Evolutionary conservation across 2,888 invertebrate species (phyloP), one percentile per base, ranked within the genome.

Genomic region (Agrochola circellaris): DNA sequence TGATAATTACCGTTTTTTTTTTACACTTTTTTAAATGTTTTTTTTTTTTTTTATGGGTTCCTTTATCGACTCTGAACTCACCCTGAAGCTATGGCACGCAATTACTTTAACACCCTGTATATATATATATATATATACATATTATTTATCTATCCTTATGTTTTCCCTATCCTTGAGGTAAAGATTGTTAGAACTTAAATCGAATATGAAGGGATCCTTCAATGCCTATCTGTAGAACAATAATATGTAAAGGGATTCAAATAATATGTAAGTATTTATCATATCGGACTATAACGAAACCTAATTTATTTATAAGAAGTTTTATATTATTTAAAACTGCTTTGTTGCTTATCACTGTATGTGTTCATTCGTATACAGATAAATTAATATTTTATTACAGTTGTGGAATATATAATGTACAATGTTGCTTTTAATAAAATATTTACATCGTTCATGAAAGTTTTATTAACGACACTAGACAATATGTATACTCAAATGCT

Each of bases 321-420:
- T 66, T 54, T 77, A 69, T 69, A 56, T 73, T 58, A 38, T 72
- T 77, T 67, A 48, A 66, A 82, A 77, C 17, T n/a, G 62, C 73
- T 76, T 85, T 73, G 62, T 81, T 83, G 73, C 81, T 75, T 71
- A 26, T 75, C 81, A 83, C 75, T 79, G 70, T 75, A 79, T 79
- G 83, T 85, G 83, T 85, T 87, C 79, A 86, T 77, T 74, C 45
- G 84, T 87, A 79, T 81, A 79, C 83, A 85, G 69, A 77, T 69
- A 75, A 81, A 83, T 62, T 66, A 45, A 83, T 84, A 87, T 87
- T 85, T 85, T 87, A 87, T 74, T 83, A 84, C 82, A 85, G 79
- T 82, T 86, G 83, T 88, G 85, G 76, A 83, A 85, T 86, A 85
- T 88, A 75, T 88, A 60, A 87, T 89, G 87, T 89, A 87, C 87